Evolutionary conservation across 2,113 vertebrate species (phyloP).

Genomic region (Coregonus clupeaformis): DNA sequence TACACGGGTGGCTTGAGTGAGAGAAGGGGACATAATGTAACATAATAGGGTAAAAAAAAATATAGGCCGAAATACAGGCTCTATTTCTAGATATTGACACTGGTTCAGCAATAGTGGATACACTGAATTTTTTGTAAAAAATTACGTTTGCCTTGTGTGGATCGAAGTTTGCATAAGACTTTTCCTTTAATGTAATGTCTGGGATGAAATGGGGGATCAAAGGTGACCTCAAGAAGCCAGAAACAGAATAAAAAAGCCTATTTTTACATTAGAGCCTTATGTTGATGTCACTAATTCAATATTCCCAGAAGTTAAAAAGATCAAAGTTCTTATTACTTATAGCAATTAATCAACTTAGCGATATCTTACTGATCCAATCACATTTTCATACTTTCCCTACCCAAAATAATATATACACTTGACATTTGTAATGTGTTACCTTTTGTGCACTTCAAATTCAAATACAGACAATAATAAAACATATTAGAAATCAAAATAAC

Average conservation of each 20-base stretch:
- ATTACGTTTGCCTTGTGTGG: not conserved
- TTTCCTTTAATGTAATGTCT: too few relatives aligned
- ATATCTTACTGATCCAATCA: not conserved
- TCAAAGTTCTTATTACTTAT: too few relatives aligned
- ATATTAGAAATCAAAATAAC: not conserved
- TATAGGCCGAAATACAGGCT: not conserved
- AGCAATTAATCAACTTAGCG: too few relatives aligned
- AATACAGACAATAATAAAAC: not conserved
- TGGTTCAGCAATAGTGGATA: not conserved
- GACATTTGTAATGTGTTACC: too few relatives aligned
- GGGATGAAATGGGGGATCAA: too few relatives aligned
- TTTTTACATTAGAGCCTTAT: too few relatives aligned
- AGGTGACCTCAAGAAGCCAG: too few relatives aligned
- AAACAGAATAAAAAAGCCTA: too few relatives aligned
- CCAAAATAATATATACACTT: too few relatives aligned
- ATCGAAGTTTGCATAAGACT: too few relatives aligned
- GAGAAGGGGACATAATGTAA: not conserved
- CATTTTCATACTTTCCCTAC: not conserved
- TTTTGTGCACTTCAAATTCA: not conserved
- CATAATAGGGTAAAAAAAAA: not conserved
- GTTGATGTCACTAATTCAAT: too few relatives aligned
- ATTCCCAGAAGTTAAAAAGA: too few relatives aligned
- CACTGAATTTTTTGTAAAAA: not conserved
- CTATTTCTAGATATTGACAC: not conserved
- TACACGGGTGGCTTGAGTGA: not conserved